Base-by-base conservation (phyloP, 1,140 invertebrate genomes). In the Calephelis nemesis region DNA sequence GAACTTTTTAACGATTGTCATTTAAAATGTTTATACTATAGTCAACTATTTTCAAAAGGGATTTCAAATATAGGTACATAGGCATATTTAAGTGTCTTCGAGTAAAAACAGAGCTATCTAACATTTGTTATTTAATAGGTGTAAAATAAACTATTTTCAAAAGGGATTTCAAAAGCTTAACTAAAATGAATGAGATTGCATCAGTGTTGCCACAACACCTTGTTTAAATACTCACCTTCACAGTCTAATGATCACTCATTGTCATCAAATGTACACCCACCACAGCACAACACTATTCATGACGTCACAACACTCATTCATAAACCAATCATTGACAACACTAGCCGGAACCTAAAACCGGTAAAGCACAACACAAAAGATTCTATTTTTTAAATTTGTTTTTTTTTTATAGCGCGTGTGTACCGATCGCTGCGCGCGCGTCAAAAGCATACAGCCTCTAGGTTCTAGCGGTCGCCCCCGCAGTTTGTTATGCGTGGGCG, bases 231-330 rank as follows among this genome's bases (percentile, higher is more conserved):
- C 88, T 90, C 79, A 91, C 88, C 88, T 91, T 87, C 85, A 79
- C 72, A 78, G 76, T 88, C 85, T 91, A 91, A 89, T 88, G 85
- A 84, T 78, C 77, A 73, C 78, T 74, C 88, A 89, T 89, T 87
- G 88, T 91, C 85, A 87, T 81, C 82, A 82, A 84, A 84, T 76
- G 65, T 67, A 73, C 81, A 73, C 78, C 81, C 83, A 79, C 78
- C 74, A 73, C 66, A 78, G 79, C 87, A 87, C 87, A 89, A 84
- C 87, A 88, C 87, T 90, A 89, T 70, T 70, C 88, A 91, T 91
- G 85, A 88, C 85, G 86, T 91, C 87, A 90, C 84, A 84, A 83
- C 84, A 84, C 86, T 87, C 88, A 91, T 91, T 91, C 88, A 91
- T 88, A 85, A 88, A 87, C 77, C 76, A 83, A 75, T 77, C 76